A percentile compares a stretch with the other conserved stretches of the same genome.
phyloP scores from a whole-genome alignment of 2,888 invertebrate genomes.

The Dromius quadrimaculatus region DNA sequence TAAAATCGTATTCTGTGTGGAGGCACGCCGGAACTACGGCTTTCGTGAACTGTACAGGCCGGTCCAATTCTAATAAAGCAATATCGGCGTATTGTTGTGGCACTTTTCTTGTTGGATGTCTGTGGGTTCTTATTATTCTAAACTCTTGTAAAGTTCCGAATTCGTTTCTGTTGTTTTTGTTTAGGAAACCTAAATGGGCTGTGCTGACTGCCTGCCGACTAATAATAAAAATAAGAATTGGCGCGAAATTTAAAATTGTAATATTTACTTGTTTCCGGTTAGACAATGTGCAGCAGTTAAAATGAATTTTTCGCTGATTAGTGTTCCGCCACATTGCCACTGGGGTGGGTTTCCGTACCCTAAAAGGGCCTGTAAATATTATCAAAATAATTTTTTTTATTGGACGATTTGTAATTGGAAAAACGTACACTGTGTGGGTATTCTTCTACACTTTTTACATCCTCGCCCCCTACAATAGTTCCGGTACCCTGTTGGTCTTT shows the following conservation, averaged over 20 bases:
- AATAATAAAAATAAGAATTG: too few relatives aligned
- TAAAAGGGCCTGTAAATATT: slow-evolving; percentile 47
- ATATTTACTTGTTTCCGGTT: slow-evolving; percentile 31
- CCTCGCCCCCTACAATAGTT: slow-evolving; percentile 21
- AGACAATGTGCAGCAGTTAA: slow-evolving; percentile 76
- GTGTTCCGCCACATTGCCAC: slow-evolving; percentile 73
- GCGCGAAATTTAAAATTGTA: too few relatives aligned
- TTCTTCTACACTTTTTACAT: slow-evolving; percentile 13
- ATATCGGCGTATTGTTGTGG: slow-evolving; percentile 69
- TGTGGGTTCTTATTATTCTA: slow-evolving; percentile 60
- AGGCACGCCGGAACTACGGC: slow-evolving; percentile 68
- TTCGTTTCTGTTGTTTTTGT: slow-evolving; percentile 60
- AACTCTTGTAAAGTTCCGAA: slow-evolving; percentile 61
- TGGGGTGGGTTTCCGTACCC: slow-evolving; percentile 43
- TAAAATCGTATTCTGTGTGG: slow-evolving; percentile 54
- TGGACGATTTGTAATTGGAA: too few relatives aligned
- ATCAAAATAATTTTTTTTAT: not conserved
- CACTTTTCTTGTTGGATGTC: slow-evolving; percentile 65
- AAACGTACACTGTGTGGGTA: slow-evolving; percentile 39
- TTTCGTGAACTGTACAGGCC: slow-evolving; percentile 62
- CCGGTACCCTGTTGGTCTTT: not conserved
- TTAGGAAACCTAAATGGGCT: slow-evolving; percentile 66
- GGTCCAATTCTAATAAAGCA: slow-evolving; percentile 66
- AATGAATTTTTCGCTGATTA: slow-evolving; percentile 72
- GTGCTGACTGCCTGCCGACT: not conserved